Conservation (phyloP, 2,888 invertebrate species). For the Lasioglossum morio region DNA sequence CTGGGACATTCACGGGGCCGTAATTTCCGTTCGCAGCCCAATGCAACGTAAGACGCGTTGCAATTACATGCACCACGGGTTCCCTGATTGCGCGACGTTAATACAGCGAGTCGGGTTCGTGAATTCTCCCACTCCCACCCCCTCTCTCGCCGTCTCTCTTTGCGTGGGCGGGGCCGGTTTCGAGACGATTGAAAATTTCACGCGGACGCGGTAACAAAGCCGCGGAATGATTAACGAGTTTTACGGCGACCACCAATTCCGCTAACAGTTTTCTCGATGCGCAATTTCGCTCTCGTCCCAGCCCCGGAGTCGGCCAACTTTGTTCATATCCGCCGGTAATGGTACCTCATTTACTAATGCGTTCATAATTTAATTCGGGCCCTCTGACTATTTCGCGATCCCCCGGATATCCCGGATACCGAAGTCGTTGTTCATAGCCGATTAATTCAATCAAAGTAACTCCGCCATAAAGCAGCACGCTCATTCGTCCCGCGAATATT, state of each 20-base stretch:
- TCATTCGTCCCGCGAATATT: neutral
- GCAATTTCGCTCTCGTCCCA: slow-evolving; percentile 46
- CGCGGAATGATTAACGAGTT: slow-evolving; percentile 63
- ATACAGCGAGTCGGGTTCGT: neutral
- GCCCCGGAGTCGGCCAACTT: slow-evolving; percentile 58
- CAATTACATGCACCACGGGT: slow-evolving; percentile 18
- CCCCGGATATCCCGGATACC: neutral
- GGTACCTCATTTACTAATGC: slow-evolving; percentile 70
- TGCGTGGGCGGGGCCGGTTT: neutral
- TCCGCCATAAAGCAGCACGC: slow-evolving; percentile 33
- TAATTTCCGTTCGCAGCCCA: slow-evolving; percentile 49
- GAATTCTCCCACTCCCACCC: neutral
- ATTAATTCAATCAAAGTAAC: slow-evolving; percentile 59
- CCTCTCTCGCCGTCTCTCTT: neutral
- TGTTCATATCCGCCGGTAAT: slow-evolving; percentile 56
- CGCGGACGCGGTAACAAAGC: slow-evolving; percentile 34
- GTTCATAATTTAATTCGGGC: slow-evolving; percentile 66
- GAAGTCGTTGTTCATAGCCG: slow-evolving; percentile 26
- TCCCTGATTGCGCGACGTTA: slow-evolving; percentile 28
- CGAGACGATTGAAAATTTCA: slow-evolving; percentile 40
- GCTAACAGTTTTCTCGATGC: slow-evolving; percentile 61
- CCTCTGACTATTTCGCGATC: neutral
- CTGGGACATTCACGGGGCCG: neutral
- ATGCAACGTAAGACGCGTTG: slow-evolving; percentile 21
- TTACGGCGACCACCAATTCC: slow-evolving; percentile 62